Conservation (phyloP, 2,797 vertebrate species). For the Chelidonichthys spinosus region DNA sequence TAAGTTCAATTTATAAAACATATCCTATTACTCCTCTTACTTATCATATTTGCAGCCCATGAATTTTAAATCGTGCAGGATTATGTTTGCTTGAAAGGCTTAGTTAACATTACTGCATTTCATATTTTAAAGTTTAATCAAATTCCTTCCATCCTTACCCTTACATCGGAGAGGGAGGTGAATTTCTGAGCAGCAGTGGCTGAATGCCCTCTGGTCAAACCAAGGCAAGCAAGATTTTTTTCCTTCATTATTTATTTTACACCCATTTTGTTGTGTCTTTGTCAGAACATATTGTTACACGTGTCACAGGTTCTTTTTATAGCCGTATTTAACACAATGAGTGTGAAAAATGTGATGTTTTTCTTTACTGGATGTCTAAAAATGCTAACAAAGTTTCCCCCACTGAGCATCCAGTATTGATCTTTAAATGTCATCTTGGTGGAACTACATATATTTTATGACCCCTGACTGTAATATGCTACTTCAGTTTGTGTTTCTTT, state of each 20-base stretch:
- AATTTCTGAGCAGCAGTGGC: neutral
- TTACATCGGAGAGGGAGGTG: no score
- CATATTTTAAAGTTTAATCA: neutral
- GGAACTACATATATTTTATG: neutral
- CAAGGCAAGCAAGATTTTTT: neutral
- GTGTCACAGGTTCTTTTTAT: neutral
- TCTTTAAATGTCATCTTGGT: neutral
- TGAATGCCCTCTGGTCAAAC: neutral
- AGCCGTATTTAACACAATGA: neutral
- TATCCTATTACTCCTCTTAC: neutral
- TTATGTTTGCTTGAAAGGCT: slow-evolving; percentile 8
- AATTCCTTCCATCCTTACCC: no score
- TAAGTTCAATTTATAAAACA: neutral
- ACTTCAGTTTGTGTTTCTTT: no score
- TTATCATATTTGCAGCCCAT: slow-evolving; percentile 5
- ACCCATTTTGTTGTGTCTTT: neutral
- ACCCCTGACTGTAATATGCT: neutral
- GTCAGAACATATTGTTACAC: neutral
- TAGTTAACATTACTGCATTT: neutral
- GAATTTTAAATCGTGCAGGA: neutral
- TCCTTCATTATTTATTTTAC: neutral
- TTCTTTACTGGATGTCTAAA: neutral
- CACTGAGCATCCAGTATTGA: neutral
- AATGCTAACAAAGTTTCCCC: neutral
- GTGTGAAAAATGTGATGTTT: neutral